A percentile compares a stretch with the other conserved stretches of the same genome.
phyloP scores from a whole-genome alignment of 2,113 vertebrate genomes.

The Eudorcas thomsonii region DNA sequence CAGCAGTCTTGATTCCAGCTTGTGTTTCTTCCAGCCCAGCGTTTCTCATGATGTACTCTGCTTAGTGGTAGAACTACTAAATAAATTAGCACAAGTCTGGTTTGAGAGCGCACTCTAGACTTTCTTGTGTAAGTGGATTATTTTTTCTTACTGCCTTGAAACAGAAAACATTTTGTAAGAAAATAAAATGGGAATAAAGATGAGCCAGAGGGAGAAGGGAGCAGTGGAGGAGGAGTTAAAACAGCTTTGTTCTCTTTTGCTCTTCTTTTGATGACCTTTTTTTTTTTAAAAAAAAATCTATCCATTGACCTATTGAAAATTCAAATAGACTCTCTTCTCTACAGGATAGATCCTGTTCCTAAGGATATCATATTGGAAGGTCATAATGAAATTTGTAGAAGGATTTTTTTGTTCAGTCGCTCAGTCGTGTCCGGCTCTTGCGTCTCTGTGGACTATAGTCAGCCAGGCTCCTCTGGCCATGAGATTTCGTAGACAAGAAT shows the following conservation, averaged over 20 bases:
- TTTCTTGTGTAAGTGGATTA: background rate
- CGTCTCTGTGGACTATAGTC: background rate
- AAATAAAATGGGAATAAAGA: slow-evolving; percentile 1
- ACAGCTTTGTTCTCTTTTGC: background rate
- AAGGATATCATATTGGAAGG: background rate
- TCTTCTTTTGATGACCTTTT: background rate
- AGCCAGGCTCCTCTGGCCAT: background rate
- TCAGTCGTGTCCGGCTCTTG: background rate
- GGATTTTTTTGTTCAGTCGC: background rate
- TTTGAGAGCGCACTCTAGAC: background rate
- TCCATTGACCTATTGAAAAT: background rate
- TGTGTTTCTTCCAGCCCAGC: no score
- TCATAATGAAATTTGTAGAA: background rate
- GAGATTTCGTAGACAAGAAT: background rate
- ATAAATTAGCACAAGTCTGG: background rate
- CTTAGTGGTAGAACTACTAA: background rate
- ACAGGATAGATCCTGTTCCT: background rate
- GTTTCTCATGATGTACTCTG: no score
- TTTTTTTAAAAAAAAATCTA: background rate
- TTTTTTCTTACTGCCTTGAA: slow-evolving; percentile 20
- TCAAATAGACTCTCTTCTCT: background rate
- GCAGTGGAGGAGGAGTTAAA: background rate
- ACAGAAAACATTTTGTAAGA: background rate
- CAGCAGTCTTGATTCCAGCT: no score
- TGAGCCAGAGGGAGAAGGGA: background rate